These are phyloP conservation scores for Pseudorhombus dupliciocellatus DNA, from an alignment of 2,113 vertebrate species.

Conservation along the genomic window DNA sequence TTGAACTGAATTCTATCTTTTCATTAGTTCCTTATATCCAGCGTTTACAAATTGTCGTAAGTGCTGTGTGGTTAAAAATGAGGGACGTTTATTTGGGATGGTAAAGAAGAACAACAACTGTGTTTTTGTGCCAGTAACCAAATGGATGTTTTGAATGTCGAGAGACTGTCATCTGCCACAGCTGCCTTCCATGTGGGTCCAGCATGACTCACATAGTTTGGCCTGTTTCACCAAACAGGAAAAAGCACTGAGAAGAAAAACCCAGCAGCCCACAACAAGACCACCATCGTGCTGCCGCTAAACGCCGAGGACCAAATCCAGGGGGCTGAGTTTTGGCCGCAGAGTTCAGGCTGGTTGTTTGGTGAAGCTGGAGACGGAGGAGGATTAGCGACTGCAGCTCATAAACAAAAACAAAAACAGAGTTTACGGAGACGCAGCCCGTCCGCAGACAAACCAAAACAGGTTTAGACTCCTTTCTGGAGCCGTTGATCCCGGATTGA, in stretches of 20 bases:
- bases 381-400: neutral
- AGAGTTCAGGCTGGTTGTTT: conserved; percentile 10
- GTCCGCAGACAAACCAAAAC: neutral
- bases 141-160: conserved; percentile 15
- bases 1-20: too few species aligned
- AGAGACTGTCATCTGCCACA: conserved; percentile 33
- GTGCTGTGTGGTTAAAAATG: neutral
- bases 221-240: conserved; percentile 19
- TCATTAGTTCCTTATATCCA: too few species aligned
- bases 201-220: neutral
- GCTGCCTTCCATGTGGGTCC: conserved; percentile 47
- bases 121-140: conserved; percentile 11
- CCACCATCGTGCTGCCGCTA: conserved; percentile 32
- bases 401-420: conserved; percentile 8
- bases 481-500: neutral
- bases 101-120: conserved; percentile 5
- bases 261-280: conserved; percentile 49
- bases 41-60: conserved; percentile 4
- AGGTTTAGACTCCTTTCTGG: neutral
- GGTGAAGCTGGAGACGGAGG: conserved; percentile 8
- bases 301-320: neutral
- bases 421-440: neutral
- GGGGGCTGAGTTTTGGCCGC: neutral
- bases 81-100: neutral
- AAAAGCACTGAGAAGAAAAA: conserved; percentile 23